Percentiles rank a stretch among this genome's conserved stretches.
Conservation (phyloP, 2,797 vertebrate genomes). For the Artibeus jamaicensis region DNA sequence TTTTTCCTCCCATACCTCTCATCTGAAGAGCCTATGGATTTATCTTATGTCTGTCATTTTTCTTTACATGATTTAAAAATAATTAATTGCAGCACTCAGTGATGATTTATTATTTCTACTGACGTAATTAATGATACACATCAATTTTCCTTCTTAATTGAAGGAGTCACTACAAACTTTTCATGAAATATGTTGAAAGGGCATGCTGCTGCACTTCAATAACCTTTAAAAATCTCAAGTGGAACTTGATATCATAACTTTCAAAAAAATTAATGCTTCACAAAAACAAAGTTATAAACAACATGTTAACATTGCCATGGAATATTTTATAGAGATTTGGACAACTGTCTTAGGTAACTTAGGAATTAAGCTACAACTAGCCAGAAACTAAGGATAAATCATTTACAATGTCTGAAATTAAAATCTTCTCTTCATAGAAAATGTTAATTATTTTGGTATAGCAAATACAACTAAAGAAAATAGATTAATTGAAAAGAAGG, state of each 20-base stretch:
- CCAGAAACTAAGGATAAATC: not conserved
- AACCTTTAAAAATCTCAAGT: slow-evolving; percentile 55
- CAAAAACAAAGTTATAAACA: not conserved
- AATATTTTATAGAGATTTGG: slow-evolving; percentile 33
- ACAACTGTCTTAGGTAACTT: not conserved
- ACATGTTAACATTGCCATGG: not conserved
- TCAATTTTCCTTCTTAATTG: slow-evolving; percentile 96
- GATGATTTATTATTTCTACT: slow-evolving; percentile 97
- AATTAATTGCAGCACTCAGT: slow-evolving; percentile 95
- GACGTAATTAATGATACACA: slow-evolving; percentile 98
- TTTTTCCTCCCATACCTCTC: slow-evolving; percentile 70
- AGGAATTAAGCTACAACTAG: not conserved
- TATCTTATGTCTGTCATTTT: slow-evolving; percentile 93
- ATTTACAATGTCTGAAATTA: not conserved
- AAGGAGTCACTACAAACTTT: slow-evolving; percentile 87
- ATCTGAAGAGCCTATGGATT: slow-evolving; percentile 85
- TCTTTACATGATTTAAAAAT: slow-evolving; percentile 93
- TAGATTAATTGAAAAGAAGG: slow-evolving; percentile 1
- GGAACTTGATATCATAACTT: slow-evolving; percentile 45
- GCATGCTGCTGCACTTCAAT: slow-evolving; percentile 43
- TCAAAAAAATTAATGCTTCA: slow-evolving; percentile 33
- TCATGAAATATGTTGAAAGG: slow-evolving; percentile 71
- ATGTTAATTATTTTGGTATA: slow-evolving; percentile 39
- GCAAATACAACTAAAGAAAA: slow-evolving; percentile 5
- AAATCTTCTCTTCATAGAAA: not conserved